phyloP scores from a whole-genome alignment of 2,888 invertebrate species.

The Candidula unifasciata region DNA sequence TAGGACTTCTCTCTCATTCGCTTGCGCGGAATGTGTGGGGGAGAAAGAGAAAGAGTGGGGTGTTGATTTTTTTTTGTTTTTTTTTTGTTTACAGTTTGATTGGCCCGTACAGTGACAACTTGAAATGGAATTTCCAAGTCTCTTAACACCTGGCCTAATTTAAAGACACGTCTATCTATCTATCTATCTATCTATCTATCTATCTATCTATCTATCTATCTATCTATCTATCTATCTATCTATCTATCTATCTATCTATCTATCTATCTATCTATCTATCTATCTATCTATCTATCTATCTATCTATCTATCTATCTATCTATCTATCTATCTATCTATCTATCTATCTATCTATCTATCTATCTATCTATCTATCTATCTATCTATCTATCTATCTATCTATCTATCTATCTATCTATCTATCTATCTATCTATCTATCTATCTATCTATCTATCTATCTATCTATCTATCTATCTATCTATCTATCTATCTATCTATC shows the following conservation, averaged over 20 bases:
- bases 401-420: conserved; percentile 14
- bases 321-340: conserved; percentile 12
- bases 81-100: no score
- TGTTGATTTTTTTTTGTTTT: no score
- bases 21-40: no score
- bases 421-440: conserved; percentile 8
- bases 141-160: no score
- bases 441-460: conserved; percentile 8
- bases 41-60: no score
- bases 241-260: conserved; percentile 17
- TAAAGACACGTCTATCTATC: not conserved
- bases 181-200: not conserved
- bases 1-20: no score
- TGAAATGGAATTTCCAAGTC: no score
- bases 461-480: conserved; percentile 8
- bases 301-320: conserved; percentile 3
- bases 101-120: no score
- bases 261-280: conserved; percentile 1
- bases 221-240: conserved; percentile 15
- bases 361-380: conserved; percentile 15
- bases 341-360: conserved; percentile 11
- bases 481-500: conserved; percentile 8
- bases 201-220: conserved; percentile 8
- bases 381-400: conserved; percentile 14
- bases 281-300: conserved; percentile 7